These are phyloP conservation scores for Aurelia coerulea DNA, from an alignment of 30 jellyfish, hydroid and myxozoan genomes.

Conservation along the genomic window DNA sequence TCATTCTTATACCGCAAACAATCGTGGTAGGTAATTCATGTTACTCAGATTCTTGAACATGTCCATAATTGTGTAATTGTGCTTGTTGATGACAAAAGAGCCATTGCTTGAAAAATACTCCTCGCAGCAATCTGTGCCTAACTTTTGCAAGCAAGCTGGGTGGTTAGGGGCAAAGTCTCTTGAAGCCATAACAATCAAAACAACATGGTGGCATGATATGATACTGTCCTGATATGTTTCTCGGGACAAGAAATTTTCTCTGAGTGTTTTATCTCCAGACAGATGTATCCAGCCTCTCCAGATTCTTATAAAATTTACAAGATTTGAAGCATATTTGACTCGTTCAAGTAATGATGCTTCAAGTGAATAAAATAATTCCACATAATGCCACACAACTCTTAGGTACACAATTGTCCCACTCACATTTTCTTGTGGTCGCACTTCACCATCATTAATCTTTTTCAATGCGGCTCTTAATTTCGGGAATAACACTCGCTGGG, in stretches of 20 bases:
- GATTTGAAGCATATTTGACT: constrained; percentile 24
- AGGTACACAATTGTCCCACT: constrained; percentile 4
- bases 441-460: constrained; percentile 34
- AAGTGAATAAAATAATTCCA: constrained; percentile 35
- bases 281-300: constrained; percentile 37
- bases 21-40: no score
- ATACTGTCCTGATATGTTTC: constrained; percentile 15
- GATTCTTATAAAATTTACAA: constrained; percentile 17
- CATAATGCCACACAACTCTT: constrained; percentile 6
- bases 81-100: no score
- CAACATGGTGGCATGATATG: no score
- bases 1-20: no score
- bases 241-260: constrained; percentile 29
- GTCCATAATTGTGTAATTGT: no score
- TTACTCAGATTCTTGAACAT: no score
- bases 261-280: constrained; percentile 3
- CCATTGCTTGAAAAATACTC: no score
- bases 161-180: no score
- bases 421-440: constrained; percentile 29
- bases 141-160: no score
- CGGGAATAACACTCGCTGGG: constrained; percentile 43
- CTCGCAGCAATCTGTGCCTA: no score
- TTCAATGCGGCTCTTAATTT: constrained; percentile 16
- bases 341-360: constrained; percentile 15
- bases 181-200: constrained; percentile 6